phyloP scores from a whole-genome alignment of 2,888 invertebrate species.

The Coenonympha glycerion region DNA sequence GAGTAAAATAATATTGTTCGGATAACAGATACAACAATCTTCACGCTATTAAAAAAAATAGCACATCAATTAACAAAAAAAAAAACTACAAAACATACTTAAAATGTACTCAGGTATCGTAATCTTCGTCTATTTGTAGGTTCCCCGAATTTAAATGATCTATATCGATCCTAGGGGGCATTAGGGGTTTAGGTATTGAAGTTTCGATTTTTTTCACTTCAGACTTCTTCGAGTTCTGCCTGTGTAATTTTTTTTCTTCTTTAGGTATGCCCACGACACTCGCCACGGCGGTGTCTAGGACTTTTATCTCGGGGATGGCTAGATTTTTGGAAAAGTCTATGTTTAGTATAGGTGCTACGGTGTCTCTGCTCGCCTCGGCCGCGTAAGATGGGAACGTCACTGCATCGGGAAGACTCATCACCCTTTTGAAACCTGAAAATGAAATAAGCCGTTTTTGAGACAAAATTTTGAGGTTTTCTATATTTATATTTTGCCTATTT shows the following conservation, averaged over 20 bases:
- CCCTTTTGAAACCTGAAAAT: constrained; percentile 5
- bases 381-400: neutral
- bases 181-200: constrained; percentile 33
- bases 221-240: constrained; percentile 54
- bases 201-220: constrained; percentile 48
- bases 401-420: neutral
- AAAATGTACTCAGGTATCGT: constrained; percentile 65
- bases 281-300: constrained; percentile 48
- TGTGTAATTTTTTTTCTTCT: constrained; percentile 37
- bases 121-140: constrained; percentile 71
- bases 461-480: too few relatives aligned
- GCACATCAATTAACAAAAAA: constrained; percentile 21
- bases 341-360: constrained; percentile 59
- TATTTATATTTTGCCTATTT: too few relatives aligned
- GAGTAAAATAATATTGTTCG: too few relatives aligned
- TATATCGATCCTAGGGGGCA: constrained; percentile 43
- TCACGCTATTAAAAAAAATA: constrained; percentile 2
- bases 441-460: too few relatives aligned
- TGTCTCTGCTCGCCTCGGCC: neutral
- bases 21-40: neutral
- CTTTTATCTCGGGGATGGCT: constrained; percentile 59
- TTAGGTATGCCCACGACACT: constrained; percentile 41
- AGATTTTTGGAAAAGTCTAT: constrained; percentile 65
- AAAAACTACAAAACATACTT: constrained; percentile 36
- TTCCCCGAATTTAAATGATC: constrained; percentile 62